Evolutionary conservation across 2,113 vertebrate species (phyloP).

Genomic region (Oryzias javanicus): DNA sequence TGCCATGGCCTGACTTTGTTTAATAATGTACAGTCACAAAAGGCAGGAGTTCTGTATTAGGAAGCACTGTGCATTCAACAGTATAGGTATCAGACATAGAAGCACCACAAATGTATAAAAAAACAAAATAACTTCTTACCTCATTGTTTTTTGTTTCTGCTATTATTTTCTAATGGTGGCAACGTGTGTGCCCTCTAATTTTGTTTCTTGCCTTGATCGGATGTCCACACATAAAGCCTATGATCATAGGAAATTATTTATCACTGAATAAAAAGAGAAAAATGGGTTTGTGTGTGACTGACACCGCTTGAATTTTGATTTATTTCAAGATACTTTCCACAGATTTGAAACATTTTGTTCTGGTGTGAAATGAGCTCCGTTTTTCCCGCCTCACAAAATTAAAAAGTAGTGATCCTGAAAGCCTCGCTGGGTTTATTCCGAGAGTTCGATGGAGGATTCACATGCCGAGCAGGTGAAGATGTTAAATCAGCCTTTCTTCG

Average conservation of each 20-base stretch:
- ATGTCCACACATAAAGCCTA: constrained; percentile 76
- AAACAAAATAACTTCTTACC: constrained; percentile 79
- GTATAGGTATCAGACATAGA: constrained; percentile 75
- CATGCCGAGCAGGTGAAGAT: too few species aligned
- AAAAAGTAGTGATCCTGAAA: too few species aligned
- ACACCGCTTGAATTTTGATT: constrained; percentile 39
- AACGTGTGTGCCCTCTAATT: constrained; percentile 70
- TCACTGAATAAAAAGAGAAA: constrained; percentile 78
- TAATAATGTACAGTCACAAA: constrained; percentile 71
- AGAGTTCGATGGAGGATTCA: too few species aligned
- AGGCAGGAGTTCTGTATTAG: constrained; percentile 72
- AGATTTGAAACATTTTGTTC: neutral
- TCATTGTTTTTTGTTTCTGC: constrained; percentile 75
- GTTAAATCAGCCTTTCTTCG: too few species aligned
- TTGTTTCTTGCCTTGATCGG: constrained; percentile 76
- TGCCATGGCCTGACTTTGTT: constrained; percentile 72
- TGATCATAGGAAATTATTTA: constrained; percentile 78
- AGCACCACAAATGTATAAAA: constrained; percentile 73
- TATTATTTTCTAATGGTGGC: constrained; percentile 71
- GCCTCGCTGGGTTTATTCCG: too few species aligned
- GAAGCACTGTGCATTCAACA: constrained; percentile 75
- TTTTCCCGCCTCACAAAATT: too few species aligned
- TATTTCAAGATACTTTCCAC: neutral
- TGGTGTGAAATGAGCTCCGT: too few species aligned
- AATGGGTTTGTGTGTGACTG: constrained; percentile 55